Conservation (phyloP, 2,888 invertebrate species). For the Noctua pronuba region DNA sequence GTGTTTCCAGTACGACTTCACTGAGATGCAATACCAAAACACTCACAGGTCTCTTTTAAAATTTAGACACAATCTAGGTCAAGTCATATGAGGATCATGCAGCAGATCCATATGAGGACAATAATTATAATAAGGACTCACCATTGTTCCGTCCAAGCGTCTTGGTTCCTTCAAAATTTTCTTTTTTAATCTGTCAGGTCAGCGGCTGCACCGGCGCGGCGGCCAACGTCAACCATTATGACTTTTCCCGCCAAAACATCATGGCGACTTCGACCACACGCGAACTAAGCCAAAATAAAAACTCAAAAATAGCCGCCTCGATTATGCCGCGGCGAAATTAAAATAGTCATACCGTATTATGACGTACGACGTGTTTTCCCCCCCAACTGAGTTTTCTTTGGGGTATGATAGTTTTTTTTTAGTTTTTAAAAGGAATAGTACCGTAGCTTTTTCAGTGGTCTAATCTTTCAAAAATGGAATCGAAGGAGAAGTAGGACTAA, state of each 20-base stretch:
- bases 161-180: conserved; percentile 14
- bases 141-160: conserved; percentile 25
- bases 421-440: not conserved
- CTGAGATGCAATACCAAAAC: not conserved
- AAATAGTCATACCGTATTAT: conserved; percentile 81
- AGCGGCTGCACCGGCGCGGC: conserved; percentile 76
- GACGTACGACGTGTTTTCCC: conserved; percentile 73
- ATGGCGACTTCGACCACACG: conserved; percentile 86
- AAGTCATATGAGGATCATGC: not conserved
- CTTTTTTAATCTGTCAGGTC: conserved; percentile 35
- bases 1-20: not conserved
- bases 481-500: not conserved
- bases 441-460: not conserved
- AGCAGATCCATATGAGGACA: not conserved
- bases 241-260: conserved; percentile 88
- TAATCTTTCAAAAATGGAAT: not conserved
- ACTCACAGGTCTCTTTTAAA: not conserved
- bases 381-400: conserved; percentile 81
- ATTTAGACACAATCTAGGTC: not conserved
- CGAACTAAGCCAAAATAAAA: conserved; percentile 90
- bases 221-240: conserved; percentile 80
- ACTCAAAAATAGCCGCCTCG: conserved; percentile 86
- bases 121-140: conserved; percentile 31
- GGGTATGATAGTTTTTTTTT: conserved; percentile 28
- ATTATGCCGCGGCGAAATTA: conserved; percentile 84